These are phyloP conservation scores for Butorides virescens DNA, from an alignment of 2,113 vertebrate species.

Conservation along the genomic window DNA sequence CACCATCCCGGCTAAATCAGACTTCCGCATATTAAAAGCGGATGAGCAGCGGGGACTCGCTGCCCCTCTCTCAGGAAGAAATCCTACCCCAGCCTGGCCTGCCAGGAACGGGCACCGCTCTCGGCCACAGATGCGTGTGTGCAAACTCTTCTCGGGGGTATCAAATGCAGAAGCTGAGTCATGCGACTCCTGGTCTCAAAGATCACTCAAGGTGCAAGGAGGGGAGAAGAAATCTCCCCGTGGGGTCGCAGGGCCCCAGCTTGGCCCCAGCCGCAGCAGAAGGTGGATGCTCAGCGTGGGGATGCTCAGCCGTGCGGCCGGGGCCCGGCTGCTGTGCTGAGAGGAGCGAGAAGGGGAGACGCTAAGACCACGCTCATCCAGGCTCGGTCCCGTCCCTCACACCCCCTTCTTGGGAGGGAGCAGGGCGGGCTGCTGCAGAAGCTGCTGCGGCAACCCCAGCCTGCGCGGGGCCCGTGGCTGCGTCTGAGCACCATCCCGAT, in stretches of 20 bases:
- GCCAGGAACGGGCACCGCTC: not conserved
- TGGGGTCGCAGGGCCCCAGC: not conserved
- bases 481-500: not conserved
- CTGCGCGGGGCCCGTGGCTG: not conserved
- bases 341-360: not conserved
- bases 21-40: not conserved
- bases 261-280: not conserved
- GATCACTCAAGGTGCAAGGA: not conserved
- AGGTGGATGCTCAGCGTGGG: not conserved
- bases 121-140: not conserved
- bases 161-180: conserved; percentile 57
- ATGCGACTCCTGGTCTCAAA: not conserved
- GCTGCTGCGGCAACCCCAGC: not conserved
- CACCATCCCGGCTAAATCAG: not conserved
- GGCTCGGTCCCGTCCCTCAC: not conserved
- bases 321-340: not conserved
- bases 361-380: not conserved
- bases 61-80: conserved; percentile 18
- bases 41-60: not conserved
- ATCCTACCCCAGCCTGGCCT: not conserved
- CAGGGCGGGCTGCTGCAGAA: not conserved
- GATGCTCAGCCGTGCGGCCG: fast-evolving
- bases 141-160: conserved; percentile 1
- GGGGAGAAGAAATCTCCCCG: not conserved
- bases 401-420: not conserved